Evolutionary conservation across 2,113 vertebrate species (phyloP), one percentile per base, ranked within the genome.

Genomic region (Otocyon megalotis): DNA sequence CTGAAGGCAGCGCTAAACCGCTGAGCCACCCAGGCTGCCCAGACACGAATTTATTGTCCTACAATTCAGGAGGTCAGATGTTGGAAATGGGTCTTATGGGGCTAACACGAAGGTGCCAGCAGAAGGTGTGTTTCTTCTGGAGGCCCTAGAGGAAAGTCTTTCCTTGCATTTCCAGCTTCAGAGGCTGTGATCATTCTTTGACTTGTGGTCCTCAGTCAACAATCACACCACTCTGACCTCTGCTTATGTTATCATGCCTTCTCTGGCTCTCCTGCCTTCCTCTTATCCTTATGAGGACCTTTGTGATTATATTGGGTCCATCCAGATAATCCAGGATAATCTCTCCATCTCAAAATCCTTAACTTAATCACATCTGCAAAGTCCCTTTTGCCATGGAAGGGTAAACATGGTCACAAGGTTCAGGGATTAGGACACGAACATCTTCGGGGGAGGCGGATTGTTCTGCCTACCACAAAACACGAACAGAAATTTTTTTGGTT

Each of bases 291-390:
- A 11, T 28, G n/a, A 91, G 58, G 88, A 69, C 65, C 22, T 48
- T 32, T 53, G 71, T 85, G 65, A 77, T 96, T 89, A 90, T 81
- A 92, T 15, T 71, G 53, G 79, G 20, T 56, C 56, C 50, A 94
- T 26, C 9, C 50, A 76, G 63, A 81, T 76, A 94, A 92, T 84
- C 67, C 96, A 95, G 77, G 37, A 82, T 92, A 85, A 94, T 89
- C 85, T 86, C 32, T 77, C 35, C 32, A 72, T 53, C 89, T 93
- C 74, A 77, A 63, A 94, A 94, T 63, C 53, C 69, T 88, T 87
- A 67, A 81, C n/a, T 82, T 87, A 79, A 56, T 96, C 87, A 88
- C 54, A 69, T 89, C 56, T 86, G 58, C 94, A 92, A 89, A 92
- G 56, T 92, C 63, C 37, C 1, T 88, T 93, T 88, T 58, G 71